Base-by-base conservation (phyloP, 2,113 vertebrate genomes). In the Notiomystis cincta region DNA sequence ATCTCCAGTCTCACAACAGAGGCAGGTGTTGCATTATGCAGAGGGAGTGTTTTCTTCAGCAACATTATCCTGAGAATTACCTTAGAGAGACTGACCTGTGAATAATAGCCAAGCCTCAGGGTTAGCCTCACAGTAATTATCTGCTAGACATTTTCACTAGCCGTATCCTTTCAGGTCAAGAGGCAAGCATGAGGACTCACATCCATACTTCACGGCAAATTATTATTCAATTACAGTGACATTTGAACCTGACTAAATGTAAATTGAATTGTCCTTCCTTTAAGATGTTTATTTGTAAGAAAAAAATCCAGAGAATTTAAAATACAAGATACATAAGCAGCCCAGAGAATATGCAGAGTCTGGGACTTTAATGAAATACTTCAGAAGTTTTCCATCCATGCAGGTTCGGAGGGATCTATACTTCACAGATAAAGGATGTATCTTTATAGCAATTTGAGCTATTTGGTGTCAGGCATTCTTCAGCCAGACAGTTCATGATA, bases 71-170 rank as follows among this genome's bases (percentile, higher is more conserved):
- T 60, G 94, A 97, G 98, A 97, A 93, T 97, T 98, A 95, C 95
- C 97, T 97, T 97, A 93, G 98, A 98, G 97, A 97, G 97, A 97
- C 97, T 98, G 97, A 97, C 97, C 96, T 97, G 96, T 97, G 96
- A 98, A 97, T 98, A 98, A 98, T 97, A 98, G 98, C 98, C 96
- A 96, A 96, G 97, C 96, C 97, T 97, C 92, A 44, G 95, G 96
- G 93, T 96, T 98, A 97, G 96, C 96, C 95, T 89, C 93, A 97
- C 96, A 98, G 97, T 97, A 98, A 97, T 97, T 96, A 98, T 96
- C 94, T 93, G 93, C 97, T 95, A 97, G 97, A 96, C 80, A 11
- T 87, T 97, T 98, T 97, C 97, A 96, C 92, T 97, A 95, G 69
- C 97, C 37, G 33, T 97, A 90, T 95, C 93, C 97, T 96, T 94